These are phyloP conservation scores for Lepilemur ruficaudatus DNA, from an alignment of 2,797 vertebrate genomes.

Conservation along the genomic window DNA sequence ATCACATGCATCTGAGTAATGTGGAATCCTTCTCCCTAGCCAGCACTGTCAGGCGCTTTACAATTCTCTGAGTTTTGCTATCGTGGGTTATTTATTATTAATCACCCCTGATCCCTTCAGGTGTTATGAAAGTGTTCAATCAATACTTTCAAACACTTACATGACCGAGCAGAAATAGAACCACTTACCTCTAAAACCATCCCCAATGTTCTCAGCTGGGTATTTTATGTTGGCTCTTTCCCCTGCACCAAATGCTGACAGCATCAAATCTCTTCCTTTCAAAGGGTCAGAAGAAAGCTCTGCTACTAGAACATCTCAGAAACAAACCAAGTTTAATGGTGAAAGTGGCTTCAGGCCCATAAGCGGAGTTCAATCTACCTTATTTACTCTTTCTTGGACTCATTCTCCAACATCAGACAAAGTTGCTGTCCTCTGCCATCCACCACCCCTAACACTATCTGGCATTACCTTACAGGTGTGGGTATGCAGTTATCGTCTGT, in stretches of 20 bases:
- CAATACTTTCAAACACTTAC: slow-evolving; percentile 77
- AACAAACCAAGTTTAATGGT: neutral
- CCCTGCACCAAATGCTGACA: neutral
- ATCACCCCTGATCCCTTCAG: slow-evolving; percentile 61
- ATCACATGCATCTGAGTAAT: neutral
- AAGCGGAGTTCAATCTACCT: neutral
- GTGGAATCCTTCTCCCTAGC: neutral
- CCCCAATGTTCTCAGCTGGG: neutral
- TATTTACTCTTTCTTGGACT: neutral
- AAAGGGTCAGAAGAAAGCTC: neutral
- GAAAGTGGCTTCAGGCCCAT: neutral
- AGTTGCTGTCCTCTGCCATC: neutral
- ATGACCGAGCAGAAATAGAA: slow-evolving; percentile 61
- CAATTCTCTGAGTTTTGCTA: slow-evolving; percentile 57
- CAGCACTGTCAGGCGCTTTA: neutral
- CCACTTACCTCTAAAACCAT: slow-evolving; percentile 54
- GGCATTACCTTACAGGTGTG: neutral
- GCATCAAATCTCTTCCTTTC: slow-evolving; percentile 20
- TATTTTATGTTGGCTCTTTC: slow-evolving; percentile 28
- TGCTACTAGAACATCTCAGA: neutral
- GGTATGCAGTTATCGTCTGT: neutral
- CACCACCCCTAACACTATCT: neutral
- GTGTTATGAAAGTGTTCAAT: slow-evolving; percentile 63
- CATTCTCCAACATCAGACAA: neutral
- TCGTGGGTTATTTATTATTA: slow-evolving; percentile 69